These are phyloP conservation scores for Scytalopus superciliaris DNA, from an alignment of 2,113 vertebrate genomes.

Conservation along the genomic window DNA sequence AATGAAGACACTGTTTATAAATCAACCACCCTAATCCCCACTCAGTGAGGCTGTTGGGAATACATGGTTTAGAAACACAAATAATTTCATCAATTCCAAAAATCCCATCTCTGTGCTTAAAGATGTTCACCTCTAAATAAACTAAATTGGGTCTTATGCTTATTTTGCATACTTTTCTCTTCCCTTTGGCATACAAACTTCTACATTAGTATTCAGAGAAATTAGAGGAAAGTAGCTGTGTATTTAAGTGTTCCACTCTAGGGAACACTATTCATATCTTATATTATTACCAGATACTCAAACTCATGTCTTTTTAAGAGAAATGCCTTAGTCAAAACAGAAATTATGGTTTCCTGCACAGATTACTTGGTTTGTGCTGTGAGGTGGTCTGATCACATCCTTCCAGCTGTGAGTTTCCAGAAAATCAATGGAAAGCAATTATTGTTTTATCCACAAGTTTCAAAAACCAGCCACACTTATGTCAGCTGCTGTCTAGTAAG, in stretches of 20 bases:
- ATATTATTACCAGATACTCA: not conserved
- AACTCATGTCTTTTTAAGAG: not conserved
- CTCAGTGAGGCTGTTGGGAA: not conserved
- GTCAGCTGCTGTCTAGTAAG: not conserved
- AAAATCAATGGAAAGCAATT: not conserved
- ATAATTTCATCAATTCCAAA: not conserved
- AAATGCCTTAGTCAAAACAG: not conserved
- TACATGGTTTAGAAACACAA: not conserved
- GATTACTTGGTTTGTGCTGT: not conserved
- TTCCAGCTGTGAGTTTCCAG: not conserved
- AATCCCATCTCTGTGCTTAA: not conserved
- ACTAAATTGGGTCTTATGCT: not conserved
- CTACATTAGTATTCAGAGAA: not conserved
- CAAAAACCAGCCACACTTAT: not conserved
- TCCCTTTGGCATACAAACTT: not conserved
- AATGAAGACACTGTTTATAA: not conserved
- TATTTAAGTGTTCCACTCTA: not conserved
- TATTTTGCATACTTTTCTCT: not conserved
- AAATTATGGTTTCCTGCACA: not conserved
- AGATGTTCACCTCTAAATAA: not conserved
- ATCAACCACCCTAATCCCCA: not conserved
- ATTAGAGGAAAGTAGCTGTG: not conserved
- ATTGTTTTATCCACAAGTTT: not conserved
- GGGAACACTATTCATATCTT: not conserved
- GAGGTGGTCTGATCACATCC: not conserved